phyloP scores from a whole-genome alignment of 2,888 invertebrate species.

The Cryptus viduatorius region DNA sequence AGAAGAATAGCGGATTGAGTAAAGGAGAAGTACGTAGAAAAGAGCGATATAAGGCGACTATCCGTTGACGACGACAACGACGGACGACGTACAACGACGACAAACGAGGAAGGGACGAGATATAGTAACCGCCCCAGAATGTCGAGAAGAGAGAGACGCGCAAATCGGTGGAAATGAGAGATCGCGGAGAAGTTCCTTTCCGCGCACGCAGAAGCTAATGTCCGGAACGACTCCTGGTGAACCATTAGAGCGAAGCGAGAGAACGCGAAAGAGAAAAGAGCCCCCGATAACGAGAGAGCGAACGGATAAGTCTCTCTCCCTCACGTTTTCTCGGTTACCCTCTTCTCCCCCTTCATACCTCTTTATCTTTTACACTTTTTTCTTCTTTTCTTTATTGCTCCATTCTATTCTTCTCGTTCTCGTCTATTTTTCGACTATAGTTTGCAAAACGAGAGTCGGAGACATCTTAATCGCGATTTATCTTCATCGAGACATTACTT shows the following conservation, averaged over 20 bases:
- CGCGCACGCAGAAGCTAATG: slow-evolving; percentile 83
- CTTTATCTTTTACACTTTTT: slow-evolving; percentile 54
- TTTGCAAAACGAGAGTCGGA: slow-evolving; percentile 1
- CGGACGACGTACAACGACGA: background rate
- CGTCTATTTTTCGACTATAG: background rate
- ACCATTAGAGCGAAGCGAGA: slow-evolving; percentile 79
- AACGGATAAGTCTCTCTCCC: slow-evolving; percentile 46
- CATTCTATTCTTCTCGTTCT: slow-evolving; percentile 31
- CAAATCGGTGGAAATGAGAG: slow-evolving; percentile 53
- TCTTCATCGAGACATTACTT: background rate
- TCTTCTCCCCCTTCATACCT: slow-evolving; percentile 43
- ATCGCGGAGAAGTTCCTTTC: slow-evolving; percentile 69
- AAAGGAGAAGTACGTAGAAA: slow-evolving; percentile 22
- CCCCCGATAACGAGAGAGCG: slow-evolving; percentile 60
- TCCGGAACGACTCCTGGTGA: slow-evolving; percentile 82
- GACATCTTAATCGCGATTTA: slow-evolving; percentile 13
- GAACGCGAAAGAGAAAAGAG: slow-evolving; percentile 62
- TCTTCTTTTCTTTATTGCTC: slow-evolving; percentile 15
- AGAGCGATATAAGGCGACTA: slow-evolving; percentile 15
- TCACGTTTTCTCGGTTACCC: slow-evolving; percentile 59
- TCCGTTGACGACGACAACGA: slow-evolving; percentile 6
- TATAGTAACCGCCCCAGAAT: slow-evolving; percentile 40
- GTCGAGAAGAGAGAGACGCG: slow-evolving; percentile 50
- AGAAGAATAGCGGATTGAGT: slow-evolving; percentile 15
- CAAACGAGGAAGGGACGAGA: slow-evolving; percentile 1